phyloP scores from a whole-genome alignment of 37 sponge, comb jelly and placozoan genomes.

The Aphrocallistes beatrix region DNA sequence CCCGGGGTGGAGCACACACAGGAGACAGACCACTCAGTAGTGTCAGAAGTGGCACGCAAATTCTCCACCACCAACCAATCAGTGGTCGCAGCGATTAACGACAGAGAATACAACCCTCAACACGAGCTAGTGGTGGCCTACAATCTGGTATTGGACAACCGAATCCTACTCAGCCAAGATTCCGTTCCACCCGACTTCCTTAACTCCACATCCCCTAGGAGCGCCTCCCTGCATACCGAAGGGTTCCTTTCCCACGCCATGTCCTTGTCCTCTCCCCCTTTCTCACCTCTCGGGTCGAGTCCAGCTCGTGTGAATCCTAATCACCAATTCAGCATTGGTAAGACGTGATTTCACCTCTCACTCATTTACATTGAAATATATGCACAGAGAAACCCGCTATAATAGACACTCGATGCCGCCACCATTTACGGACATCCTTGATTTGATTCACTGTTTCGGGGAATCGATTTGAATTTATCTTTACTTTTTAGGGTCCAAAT shows the following conservation, averaged over 20 bases:
- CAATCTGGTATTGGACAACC: slow-evolving; percentile 75
- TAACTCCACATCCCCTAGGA: not conserved
- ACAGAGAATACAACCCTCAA: not conserved
- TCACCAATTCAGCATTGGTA: not conserved
- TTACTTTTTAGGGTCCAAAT: too few relatives aligned
- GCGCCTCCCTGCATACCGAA: not conserved
- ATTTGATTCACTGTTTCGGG: too few relatives aligned
- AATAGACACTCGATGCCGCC: too few relatives aligned
- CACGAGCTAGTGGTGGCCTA: slow-evolving; percentile 54
- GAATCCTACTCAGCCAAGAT: slow-evolving; percentile 17
- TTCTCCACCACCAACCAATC: not conserved
- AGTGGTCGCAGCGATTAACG: not conserved
- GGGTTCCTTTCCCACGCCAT: not conserved
- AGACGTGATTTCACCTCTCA: too few relatives aligned
- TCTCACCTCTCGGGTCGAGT: slow-evolving; percentile 23
- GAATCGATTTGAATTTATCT: too few relatives aligned
- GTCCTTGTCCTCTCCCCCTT: not conserved
- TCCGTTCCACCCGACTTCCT: not conserved
- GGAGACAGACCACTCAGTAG: not conserved
- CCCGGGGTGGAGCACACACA: not conserved
- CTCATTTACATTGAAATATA: too few relatives aligned
- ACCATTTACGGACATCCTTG: too few relatives aligned
- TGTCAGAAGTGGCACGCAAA: not conserved
- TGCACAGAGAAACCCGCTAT: too few relatives aligned
- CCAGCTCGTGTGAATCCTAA: not conserved